These are phyloP conservation scores for Hyposoter didymator DNA, from an alignment of 2,888 invertebrate species.

Conservation along the genomic window DNA sequence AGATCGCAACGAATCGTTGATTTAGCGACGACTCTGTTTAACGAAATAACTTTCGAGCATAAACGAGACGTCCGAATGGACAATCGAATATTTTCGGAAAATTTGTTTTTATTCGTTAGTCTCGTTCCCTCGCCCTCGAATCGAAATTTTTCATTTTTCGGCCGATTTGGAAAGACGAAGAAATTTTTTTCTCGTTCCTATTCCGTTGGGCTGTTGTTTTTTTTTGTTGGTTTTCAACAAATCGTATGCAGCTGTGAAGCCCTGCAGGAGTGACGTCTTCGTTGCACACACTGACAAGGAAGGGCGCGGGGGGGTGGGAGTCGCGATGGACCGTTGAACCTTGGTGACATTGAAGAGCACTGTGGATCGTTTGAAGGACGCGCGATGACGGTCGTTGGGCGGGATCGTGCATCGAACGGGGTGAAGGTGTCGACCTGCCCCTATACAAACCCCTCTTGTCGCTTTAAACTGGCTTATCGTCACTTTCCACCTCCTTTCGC, in stretches of 20 bases:
- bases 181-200: neutral
- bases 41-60: too few relatives aligned
- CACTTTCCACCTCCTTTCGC: constrained; percentile 4
- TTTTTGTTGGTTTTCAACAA: constrained; percentile 10
- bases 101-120: neutral
- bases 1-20: too few relatives aligned
- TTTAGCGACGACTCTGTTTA: too few relatives aligned
- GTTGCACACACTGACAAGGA: constrained; percentile 21
- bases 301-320: constrained; percentile 14
- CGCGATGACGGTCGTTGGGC: constrained; percentile 41
- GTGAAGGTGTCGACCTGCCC: constrained; percentile 60
- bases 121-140: neutral
- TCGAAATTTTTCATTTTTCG: neutral
- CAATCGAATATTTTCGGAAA: too few relatives aligned
- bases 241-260: constrained; percentile 18
- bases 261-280: constrained; percentile 33
- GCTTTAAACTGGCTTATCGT: constrained; percentile 41
- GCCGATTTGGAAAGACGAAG: neutral
- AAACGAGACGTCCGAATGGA: too few relatives aligned
- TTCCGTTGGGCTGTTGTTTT: neutral
- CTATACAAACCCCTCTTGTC: neutral
- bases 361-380: constrained; percentile 59
- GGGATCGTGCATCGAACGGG: constrained; percentile 48
- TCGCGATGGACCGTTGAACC: constrained; percentile 61
- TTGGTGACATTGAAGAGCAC: constrained; percentile 60